A percentile compares a stretch with the other conserved stretches of the same genome.
These are phyloP conservation scores for Eretmochelys imbricata DNA, from an alignment of 2,113 vertebrate species.

Conservation along the genomic window DNA sequence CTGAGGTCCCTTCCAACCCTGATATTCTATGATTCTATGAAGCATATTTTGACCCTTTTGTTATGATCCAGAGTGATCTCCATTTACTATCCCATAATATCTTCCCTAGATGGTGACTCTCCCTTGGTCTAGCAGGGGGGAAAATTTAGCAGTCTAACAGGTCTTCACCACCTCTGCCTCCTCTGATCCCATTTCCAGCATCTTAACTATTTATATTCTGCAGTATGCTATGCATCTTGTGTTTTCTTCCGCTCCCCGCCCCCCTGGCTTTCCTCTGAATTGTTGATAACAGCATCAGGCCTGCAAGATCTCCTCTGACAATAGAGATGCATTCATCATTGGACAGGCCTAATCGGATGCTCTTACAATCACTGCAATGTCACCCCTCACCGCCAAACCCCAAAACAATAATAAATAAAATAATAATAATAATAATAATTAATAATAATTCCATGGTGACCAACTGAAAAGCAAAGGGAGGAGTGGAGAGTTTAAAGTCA, in stretches of 20 bases:
- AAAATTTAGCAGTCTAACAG: not conserved
- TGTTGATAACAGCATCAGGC: not conserved
- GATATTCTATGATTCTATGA: not conserved
- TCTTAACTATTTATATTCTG: not conserved
- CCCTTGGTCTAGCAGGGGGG: not conserved
- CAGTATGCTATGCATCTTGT: conserved; percentile 11
- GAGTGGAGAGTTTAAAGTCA: not conserved
- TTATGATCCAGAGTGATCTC: not conserved
- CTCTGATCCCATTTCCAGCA: not conserved
- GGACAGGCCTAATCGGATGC: not conserved
- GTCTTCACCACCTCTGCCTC: not conserved
- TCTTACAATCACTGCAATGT: not conserved
- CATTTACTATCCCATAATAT: not conserved
- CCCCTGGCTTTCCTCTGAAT: not conserved
- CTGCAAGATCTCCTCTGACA: not conserved
- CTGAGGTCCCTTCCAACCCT: too few species aligned
- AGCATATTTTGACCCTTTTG: not conserved
- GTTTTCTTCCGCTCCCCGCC: not conserved
- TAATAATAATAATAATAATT: too few species aligned
- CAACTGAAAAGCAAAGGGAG: not conserved
- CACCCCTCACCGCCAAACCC: not conserved
- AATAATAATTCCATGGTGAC: not conserved
- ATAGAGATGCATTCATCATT: not conserved
- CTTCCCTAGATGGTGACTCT: not conserved
- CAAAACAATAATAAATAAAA: not conserved